Evolutionary conservation across 2,888 invertebrate genomes (phyloP).

Genomic region (Panorpa germanica): DNA sequence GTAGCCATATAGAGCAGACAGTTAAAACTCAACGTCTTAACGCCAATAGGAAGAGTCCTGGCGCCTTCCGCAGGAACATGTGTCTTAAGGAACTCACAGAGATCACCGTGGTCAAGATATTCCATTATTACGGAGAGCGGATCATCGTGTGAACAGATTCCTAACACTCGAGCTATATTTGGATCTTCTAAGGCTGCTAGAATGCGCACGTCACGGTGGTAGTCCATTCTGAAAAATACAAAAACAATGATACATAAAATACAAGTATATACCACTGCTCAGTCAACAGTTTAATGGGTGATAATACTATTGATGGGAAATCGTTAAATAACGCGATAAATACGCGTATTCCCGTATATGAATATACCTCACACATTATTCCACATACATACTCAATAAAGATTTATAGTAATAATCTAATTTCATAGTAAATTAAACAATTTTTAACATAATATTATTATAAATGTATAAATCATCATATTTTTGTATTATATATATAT

Average conservation of each 20-base stretch:
- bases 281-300: too few species aligned
- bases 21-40: too few species aligned
- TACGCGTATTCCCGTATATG: background rate
- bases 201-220: conserved; percentile 71
- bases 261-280: too few species aligned
- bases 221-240: conserved; percentile 66
- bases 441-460: background rate
- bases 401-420: background rate
- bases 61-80: conserved; percentile 43
- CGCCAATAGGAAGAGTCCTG: conserved; percentile 32
- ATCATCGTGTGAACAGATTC: conserved; percentile 53
- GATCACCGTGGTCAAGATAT: conserved; percentile 66
- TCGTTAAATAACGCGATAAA: conserved; percentile 3
- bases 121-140: conserved; percentile 68
- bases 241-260: too few species aligned
- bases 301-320: too few species aligned
- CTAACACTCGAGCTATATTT: conserved; percentile 56
- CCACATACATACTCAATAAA: background rate
- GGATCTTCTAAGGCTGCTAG: conserved; percentile 65
- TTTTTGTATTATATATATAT: too few species aligned
- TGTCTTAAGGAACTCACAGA: conserved; percentile 61
- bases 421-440: background rate
- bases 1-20: conserved; percentile 63
- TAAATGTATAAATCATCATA: background rate
- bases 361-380: conserved; percentile 11